These are phyloP conservation scores for Ariopsis seemanni DNA, from an alignment of 2,113 vertebrate species.

Conservation along the genomic window DNA sequence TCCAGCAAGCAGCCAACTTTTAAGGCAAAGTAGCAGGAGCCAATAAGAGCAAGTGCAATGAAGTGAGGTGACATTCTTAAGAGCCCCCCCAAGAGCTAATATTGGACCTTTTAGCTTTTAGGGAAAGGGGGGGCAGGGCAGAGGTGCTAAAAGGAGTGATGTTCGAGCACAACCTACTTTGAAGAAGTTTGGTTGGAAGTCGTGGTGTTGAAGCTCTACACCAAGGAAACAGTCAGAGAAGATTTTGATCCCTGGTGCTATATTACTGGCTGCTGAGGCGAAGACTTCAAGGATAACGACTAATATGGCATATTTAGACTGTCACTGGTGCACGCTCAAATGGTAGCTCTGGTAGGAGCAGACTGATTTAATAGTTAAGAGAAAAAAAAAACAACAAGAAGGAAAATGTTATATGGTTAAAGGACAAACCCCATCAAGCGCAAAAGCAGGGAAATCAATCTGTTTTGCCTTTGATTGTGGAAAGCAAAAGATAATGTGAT, in stretches of 20 bases:
- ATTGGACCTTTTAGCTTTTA: neutral
- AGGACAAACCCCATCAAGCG: neutral
- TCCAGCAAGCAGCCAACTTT: constrained; percentile 3
- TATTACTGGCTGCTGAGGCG: neutral
- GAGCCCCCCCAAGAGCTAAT: constrained; percentile 1
- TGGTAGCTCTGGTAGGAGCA: neutral
- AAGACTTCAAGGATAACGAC: neutral
- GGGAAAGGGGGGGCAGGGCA: neutral
- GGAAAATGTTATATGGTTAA: neutral
- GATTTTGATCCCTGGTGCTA: neutral
- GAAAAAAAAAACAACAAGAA: neutral
- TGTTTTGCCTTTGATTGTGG: neutral
- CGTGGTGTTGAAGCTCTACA: neutral
- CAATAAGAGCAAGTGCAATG: constrained; percentile 3
- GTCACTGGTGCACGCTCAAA: neutral
- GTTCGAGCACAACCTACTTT: neutral
- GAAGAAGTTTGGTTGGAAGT: neutral
- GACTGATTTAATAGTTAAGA: neutral
- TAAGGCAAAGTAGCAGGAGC: neutral
- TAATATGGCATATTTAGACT: neutral
- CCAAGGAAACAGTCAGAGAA: neutral
- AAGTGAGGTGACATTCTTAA: constrained; percentile 13
- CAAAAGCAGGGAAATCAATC: neutral
- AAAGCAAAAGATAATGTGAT: neutral
- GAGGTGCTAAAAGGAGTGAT: neutral